A percentile compares a stretch with the other conserved stretches of the same genome.
phyloP scores from a whole-genome alignment of 2,888 invertebrate genomes.

The Zygogramma bicolorata region DNA sequence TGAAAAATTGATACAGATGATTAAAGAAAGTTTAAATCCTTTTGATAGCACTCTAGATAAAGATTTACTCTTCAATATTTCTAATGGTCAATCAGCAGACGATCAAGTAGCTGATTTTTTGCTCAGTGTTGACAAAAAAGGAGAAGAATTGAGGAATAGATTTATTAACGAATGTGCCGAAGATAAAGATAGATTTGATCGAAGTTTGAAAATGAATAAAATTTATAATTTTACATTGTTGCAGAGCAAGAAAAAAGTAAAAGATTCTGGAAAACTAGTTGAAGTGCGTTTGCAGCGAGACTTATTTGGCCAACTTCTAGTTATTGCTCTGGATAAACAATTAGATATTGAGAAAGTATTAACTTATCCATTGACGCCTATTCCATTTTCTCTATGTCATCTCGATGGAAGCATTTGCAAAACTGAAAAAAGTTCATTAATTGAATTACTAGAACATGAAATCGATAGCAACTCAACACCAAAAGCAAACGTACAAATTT shows the following conservation, averaged over 20 bases:
- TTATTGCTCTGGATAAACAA: neutral
- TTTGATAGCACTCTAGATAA: neutral
- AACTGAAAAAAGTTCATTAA: slow-evolving; percentile 49
- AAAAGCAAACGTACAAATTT: slow-evolving; percentile 15
- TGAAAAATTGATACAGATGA: neutral
- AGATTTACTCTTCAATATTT: neutral
- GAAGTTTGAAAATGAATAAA: no score
- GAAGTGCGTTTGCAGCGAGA: slow-evolving; percentile 19
- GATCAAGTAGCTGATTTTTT: neutral
- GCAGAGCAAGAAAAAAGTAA: no score
- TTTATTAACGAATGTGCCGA: neutral
- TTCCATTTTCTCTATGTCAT: slow-evolving; percentile 55
- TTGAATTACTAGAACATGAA: slow-evolving; percentile 45
- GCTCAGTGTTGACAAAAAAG: neutral
- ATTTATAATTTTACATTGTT: no score
- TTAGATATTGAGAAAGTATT: slow-evolving; percentile 44
- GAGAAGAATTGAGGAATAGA: neutral
- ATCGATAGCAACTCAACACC: slow-evolving; percentile 29
- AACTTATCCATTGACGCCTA: slow-evolving; percentile 52
- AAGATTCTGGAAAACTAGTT: slow-evolving; percentile 16
- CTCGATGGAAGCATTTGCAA: slow-evolving; percentile 43
- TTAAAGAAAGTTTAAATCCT: neutral
- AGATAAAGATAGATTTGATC: neutral
- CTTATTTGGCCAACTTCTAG: neutral
- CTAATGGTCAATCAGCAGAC: neutral